Evolutionary conservation across 2,113 vertebrate species (phyloP).

Genomic region (Phyllostomus hastatus): DNA sequence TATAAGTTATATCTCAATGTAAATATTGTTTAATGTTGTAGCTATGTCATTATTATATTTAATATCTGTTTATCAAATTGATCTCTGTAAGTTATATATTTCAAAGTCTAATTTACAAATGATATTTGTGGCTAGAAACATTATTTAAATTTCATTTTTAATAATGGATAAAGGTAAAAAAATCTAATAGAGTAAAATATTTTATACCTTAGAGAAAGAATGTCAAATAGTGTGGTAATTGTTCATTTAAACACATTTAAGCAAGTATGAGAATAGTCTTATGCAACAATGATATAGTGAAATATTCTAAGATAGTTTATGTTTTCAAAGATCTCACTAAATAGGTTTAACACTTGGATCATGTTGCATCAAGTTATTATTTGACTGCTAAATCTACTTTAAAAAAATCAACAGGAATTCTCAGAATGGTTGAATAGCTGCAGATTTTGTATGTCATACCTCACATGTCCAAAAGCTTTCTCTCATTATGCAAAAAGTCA

Average conservation of each 20-base stretch:
- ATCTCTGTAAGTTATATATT: not conserved
- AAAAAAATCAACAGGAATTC: not conserved
- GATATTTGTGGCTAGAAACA: not conserved
- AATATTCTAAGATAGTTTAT: not conserved
- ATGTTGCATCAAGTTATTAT: not conserved
- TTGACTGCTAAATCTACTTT: not conserved
- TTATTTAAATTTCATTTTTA: not conserved
- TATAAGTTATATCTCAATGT: not conserved
- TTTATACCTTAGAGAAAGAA: not conserved
- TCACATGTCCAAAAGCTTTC: conserved; percentile 38
- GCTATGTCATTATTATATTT: not conserved
- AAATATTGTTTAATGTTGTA: not conserved
- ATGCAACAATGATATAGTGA: not conserved
- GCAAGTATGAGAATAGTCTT: not conserved
- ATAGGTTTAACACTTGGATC: not conserved
- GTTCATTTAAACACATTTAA: not conserved
- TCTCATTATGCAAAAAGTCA: conserved; percentile 51
- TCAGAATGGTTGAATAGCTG: conserved; percentile 2
- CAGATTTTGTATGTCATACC: conserved; percentile 41
- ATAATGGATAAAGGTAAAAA: not conserved
- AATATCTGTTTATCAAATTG: not conserved
- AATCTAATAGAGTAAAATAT: not conserved
- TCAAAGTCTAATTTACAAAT: not conserved
- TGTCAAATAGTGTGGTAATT: not conserved
- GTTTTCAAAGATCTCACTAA: not conserved